phyloP scores from a whole-genome alignment of 2,888 invertebrate genomes.

The Cheilosia grossa region DNA sequence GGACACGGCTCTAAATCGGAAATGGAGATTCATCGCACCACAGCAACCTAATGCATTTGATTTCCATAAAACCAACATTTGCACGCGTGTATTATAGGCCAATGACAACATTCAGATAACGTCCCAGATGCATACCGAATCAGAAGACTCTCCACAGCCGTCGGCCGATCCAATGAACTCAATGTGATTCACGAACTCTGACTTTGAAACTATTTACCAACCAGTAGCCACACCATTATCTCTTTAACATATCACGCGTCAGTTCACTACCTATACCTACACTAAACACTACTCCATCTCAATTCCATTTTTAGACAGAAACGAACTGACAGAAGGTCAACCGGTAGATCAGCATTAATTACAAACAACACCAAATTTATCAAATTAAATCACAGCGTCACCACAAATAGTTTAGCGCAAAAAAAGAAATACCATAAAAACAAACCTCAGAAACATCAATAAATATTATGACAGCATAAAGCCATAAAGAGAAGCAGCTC shows the following conservation, averaged over 20 bases:
- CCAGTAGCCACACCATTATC: neutral
- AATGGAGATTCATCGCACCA: conserved; percentile 23
- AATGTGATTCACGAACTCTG: conserved; percentile 55
- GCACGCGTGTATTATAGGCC: conserved; percentile 14
- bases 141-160: conserved; percentile 7
- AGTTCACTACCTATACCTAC: too few species aligned
- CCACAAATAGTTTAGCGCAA: conserved; percentile 16
- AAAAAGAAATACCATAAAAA: conserved; percentile 5
- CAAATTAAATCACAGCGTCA: conserved; percentile 54
- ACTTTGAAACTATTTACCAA: conserved; percentile 32
- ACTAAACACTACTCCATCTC: neutral
- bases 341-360: conserved; percentile 59
- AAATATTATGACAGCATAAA: conserved; percentile 50
- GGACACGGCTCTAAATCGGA: conserved; percentile 9
- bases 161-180: conserved; percentile 43
- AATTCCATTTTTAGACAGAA: conserved; percentile 47
- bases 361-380: conserved; percentile 28
- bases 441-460: conserved; percentile 31
- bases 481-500: conserved; percentile 27
- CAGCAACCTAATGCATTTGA: conserved; percentile 21
- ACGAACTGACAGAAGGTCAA: conserved; percentile 65
- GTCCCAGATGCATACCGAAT: conserved; percentile 52
- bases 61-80: conserved; percentile 24
- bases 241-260: conserved; percentile 2
- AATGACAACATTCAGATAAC: conserved; percentile 17